Evolutionary conservation across 2,113 vertebrate genomes (phyloP).

Genomic region (Platichthys flesus): DNA sequence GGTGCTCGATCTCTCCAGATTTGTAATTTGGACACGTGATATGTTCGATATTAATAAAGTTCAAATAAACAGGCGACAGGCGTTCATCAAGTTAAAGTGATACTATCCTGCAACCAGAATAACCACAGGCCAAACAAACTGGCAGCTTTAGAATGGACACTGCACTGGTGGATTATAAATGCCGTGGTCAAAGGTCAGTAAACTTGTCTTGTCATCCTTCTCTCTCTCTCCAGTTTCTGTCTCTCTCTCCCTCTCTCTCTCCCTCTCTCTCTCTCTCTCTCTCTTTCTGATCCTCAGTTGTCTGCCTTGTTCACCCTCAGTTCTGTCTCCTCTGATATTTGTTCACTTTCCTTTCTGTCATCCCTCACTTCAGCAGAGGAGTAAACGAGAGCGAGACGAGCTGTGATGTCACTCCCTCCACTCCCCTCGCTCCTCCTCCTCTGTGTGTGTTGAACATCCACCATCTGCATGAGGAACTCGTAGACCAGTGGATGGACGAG

Average conservation of each 20-base stretch:
- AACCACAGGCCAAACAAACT: too few relatives aligned
- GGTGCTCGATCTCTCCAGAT: background rate
- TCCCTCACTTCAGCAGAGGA: constrained; percentile 1
- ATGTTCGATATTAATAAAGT: too few relatives aligned
- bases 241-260: background rate
- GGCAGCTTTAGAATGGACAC: too few relatives aligned
- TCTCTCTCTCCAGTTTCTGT: background rate
- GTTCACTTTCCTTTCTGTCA: too few relatives aligned
- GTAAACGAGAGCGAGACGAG: background rate
- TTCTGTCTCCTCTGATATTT: too few relatives aligned
- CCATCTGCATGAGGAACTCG: constrained; percentile 7
- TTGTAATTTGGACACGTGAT: too few relatives aligned
- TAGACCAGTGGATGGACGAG: background rate
- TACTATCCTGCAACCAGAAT: too few relatives aligned
- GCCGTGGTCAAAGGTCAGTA: constrained; percentile 13
- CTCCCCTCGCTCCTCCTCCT: background rate
- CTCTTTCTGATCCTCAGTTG: too few relatives aligned
- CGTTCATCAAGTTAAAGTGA: too few relatives aligned
- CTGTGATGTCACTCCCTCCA: background rate
- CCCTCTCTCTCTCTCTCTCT: too few relatives aligned
- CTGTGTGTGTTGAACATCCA: background rate
- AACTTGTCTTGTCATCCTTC: constrained; percentile 3
- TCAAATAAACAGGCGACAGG: too few relatives aligned
- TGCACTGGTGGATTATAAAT: constrained; percentile 8
- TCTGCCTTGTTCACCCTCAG: too few relatives aligned